Evolutionary conservation across 2,797 vertebrate species (phyloP), one percentile per base, ranked within the genome.

Genomic region (Hozukius guyotensis): DNA sequence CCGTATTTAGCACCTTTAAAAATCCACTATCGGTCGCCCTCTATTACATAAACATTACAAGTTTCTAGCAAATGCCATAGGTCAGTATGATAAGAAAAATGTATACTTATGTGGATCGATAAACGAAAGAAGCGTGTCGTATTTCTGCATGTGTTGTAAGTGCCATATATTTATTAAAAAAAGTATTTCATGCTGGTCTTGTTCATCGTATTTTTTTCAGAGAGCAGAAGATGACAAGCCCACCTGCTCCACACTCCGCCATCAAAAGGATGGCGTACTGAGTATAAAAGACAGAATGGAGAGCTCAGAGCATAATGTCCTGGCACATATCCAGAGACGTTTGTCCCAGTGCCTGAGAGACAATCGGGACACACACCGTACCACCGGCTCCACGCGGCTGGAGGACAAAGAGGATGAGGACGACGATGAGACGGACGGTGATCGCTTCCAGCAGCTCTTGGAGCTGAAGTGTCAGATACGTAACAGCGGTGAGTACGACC

Each of bases 381-480:
- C 91, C 36, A 27, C 59, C 56, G n/a, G 95, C 9, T 94, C 94
- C 63, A 88, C 93, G 2, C 75, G 85, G 94, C 93, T 95, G 91
- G 85, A 75, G 91, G 90, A 94, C 29, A 95, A 93, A 29, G 89
- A 90, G 0, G 96, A 95, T 16, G 97, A 96, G 6, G 94, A 94
- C 0, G 90, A 92, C 0, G 96, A 95, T 6, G 95, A 95, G 4
- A 91, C 94, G 12, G 97, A 97, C 16, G 97, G 97, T 8, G 97
- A 98, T 73, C 95, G 96, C 8, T 98, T 97, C 92, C 96, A 96
- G 78, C 98, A 99, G 93, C 95, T 99, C 13, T 78, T 99, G 93
- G 97, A 99, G 93, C 96, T 99, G 4, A 99, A 99, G 82, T 98
- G 98, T 94, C 97, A 98, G 93, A 98, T 99, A 75, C 95, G 93